Evolutionary conservation across 2,888 invertebrate genomes (phyloP), one percentile per base, ranked within the genome.

Genomic region (Galeruca laticollis): DNA sequence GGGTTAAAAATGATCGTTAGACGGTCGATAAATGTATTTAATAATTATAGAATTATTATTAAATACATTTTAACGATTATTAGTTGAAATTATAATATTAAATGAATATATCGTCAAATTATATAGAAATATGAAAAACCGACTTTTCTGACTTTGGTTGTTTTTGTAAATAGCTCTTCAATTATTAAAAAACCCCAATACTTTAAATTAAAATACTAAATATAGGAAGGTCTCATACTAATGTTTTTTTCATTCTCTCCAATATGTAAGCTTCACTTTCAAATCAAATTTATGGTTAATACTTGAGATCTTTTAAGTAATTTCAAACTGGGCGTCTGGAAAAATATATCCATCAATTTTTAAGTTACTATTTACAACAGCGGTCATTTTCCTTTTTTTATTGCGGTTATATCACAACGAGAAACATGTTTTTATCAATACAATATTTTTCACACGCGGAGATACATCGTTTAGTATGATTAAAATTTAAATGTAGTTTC

Each of bases 291-390:
- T 65, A 65, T 18, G 65, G 47, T 47, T 40, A 13, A 2, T 33
- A 65, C 65, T 65, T 49, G 65, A 65, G 49, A 65, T 20, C 56
- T 65, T 65, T 65, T 65, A 65, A 65, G 20, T 6, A 31, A 15
- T 57, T 65, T 57, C 57, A 65, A 47, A 65, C 65, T 47, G 49
- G 31, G 18, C 57, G 65, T 65, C 65, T 65, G 57, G 20, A 57
- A 57, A 21, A 10, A 21, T 10, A 56, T n/a, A 64, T 43, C 64
- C 47, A 65, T 49, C 57, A 56, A 57, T 11, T 57, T 65, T 57
- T 49, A 65, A 31, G 26, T 31, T 31, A 31, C 26, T 54, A 52
- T 15, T 20, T 18, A 49, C 49, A 43, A 43, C 43, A 15, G 37
- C 37, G 4, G 40, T n/a, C 40, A 15, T 9, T 47, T 18, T 47